Evolutionary conservation across 2,888 invertebrate genomes (phyloP).

Genomic region (Napeogenes sylphis): DNA sequence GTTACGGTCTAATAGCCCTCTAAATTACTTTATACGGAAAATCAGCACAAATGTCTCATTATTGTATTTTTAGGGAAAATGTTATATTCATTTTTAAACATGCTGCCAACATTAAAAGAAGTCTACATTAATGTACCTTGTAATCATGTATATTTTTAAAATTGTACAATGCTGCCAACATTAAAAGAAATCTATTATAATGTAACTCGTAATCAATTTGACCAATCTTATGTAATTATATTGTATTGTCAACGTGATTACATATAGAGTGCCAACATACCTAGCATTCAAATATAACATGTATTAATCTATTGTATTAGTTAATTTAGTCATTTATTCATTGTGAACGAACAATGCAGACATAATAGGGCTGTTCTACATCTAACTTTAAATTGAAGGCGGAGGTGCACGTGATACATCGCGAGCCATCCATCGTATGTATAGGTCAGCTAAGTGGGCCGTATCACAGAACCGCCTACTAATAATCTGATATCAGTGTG

Average conservation of each 20-base stretch:
- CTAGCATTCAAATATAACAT: conserved; percentile 17
- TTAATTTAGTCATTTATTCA: conserved; percentile 27
- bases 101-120: too few relatives aligned
- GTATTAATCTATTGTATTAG: conserved; percentile 26
- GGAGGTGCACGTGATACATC: conserved; percentile 16
- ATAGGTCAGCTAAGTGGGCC: conserved; percentile 24
- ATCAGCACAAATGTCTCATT: not conserved
- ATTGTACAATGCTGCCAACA: too few relatives aligned
- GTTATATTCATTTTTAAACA: not conserved
- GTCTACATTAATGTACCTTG: too few relatives aligned
- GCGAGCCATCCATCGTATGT: conserved; percentile 17
- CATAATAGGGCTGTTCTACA: conserved; percentile 28
- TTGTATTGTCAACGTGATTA: not conserved
- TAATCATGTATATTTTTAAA: not conserved
- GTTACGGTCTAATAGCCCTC: conserved; percentile 36
- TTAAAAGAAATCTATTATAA: not conserved
- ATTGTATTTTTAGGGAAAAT: not conserved
- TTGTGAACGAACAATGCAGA: conserved; percentile 27
- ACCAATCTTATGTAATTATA: not conserved
- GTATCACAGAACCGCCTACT: conserved; percentile 6
- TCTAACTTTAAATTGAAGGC: conserved; percentile 20
- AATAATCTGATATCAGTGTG: conserved; percentile 3
- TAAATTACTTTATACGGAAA: conserved; percentile 9
- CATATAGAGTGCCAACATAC: not conserved
- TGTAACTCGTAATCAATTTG: not conserved